Base-by-base conservation (phyloP, 2,888 invertebrate genomes). In the Marronus borbonicus region DNA sequence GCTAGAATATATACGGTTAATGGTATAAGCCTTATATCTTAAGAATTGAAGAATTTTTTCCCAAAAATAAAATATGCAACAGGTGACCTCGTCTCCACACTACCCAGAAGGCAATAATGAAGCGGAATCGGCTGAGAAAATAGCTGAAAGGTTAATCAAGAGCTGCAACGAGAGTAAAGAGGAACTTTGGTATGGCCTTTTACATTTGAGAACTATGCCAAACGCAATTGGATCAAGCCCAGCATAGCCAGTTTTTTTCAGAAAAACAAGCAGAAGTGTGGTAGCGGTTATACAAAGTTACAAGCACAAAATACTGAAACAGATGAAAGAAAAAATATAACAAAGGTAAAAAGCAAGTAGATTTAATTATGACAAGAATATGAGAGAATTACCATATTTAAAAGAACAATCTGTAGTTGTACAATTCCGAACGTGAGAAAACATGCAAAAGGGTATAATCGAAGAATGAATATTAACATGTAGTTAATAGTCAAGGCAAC, bases 211-310 rank as follows among this genome's bases (percentile, higher is more conserved):
- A 52, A 52, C 12, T 52, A 52, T 4, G 4, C 52, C 52, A 17
- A 52, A 52, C 52, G 52, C 52, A n/a, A 52, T 12, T 52, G 52
- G 52, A 52, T 52, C 14, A 14, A 52, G 52, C 17, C 52, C 52
- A 17, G 17, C 52, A 52, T 14, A 52, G 12, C 2, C 3, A 52
- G 14, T 52, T 52, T 52, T 52, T 52, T 12, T 1, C 14, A 52
- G 52, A 52, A 52, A 12, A 52, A 52, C 52, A 3, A 14, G 52
- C 17, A 17, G 17, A 17, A 17, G 17, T 17, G 17, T 17, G 17
- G 17, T 17, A 17, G 17, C 17, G 17, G 17, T 17, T 17, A 17
- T 17, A 17, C 17, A 17, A 17, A 17, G 17, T 17, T 17, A 17
- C 17, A 17, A 17, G 17, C 17, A 17, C 17, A 17, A 17, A 17